Base-by-base conservation (phyloP, 2,797 vertebrate genomes). In the Astyanax mexicanus region DNA sequence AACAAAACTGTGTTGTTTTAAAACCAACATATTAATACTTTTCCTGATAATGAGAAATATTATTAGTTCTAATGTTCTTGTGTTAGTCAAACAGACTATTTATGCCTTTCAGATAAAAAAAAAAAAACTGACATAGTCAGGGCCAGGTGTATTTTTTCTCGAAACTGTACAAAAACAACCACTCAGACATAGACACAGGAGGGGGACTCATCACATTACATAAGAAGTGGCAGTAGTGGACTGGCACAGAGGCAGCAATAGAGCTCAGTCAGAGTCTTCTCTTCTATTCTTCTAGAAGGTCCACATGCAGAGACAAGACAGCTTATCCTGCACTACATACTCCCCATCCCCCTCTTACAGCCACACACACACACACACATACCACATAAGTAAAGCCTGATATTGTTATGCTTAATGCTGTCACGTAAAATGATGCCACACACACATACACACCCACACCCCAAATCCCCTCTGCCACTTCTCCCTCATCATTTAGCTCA, bases 401-500 rank as follows among this genome's bases (percentile, higher is more conserved):
- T 83, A 80, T 81, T 79, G 76, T 78, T 78, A 66, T 67, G 78
- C 82, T 86, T 86, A 80, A 40, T 84, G 84, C 88, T 90, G 83
- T 88, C 79, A 80, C 90, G 89, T 91, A 89, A 85, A 66, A 77
- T 80, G 84, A 84, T 82, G 85, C 65, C 80, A 89, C 23, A 44
- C 71, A 51, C 23, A 44, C 88, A 91, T 44, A 38, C 55, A 42
- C 45, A 72, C 21, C 52, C 13, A 29, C 60, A 64, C n/a, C 35
- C 17, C 45, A 77, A 71, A 74, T 67, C 54, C 60, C 52, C 49
- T 60, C 67, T n/a, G 87, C 86, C 89, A 86, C 88, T 92, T 92
- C 88, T 91, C 79, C 61, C 83, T 90, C 84, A 91, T 93, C 86
- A 86, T 90, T 90, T 88, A 88, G 88, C 85, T 84, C 85, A 86